Evolutionary conservation across 1,140 invertebrate species (phyloP).

Genomic region (Hermetia illucens): DNA sequence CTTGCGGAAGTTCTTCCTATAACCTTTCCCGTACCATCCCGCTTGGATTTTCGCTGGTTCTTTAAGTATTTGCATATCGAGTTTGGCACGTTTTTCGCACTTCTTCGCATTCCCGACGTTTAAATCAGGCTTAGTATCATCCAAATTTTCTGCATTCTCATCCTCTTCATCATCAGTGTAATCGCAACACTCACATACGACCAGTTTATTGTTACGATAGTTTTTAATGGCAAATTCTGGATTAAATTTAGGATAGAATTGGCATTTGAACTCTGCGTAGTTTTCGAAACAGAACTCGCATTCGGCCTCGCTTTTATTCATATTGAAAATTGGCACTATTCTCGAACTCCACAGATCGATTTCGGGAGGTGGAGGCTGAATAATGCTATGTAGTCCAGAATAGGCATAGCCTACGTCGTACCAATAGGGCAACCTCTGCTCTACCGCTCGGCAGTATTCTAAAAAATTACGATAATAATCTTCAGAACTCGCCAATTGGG

Average conservation of each 20-base stretch:
- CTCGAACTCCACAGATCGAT: conserved; percentile 27
- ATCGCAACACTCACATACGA: conserved; percentile 42
- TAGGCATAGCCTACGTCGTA: conserved; percentile 40
- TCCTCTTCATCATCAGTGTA: conserved; percentile 32
- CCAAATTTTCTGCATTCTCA: conserved; percentile 30
- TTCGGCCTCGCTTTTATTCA: conserved; percentile 26
- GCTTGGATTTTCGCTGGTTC: conserved; percentile 32
- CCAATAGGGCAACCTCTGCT: conserved; percentile 17
- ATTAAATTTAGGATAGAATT: conserved; percentile 36
- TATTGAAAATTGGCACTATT: conserved; percentile 25
- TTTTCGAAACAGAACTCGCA: conserved; percentile 39
- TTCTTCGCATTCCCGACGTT: conserved; percentile 13
- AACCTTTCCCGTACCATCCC: conserved; percentile 44
- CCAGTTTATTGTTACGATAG: conserved; percentile 32
- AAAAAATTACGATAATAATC: conserved; percentile 4
- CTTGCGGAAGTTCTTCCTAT: conserved; percentile 33
- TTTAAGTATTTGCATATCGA: conserved; percentile 11
- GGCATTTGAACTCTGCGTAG: conserved; percentile 36
- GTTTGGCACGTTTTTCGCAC: conserved; percentile 11
- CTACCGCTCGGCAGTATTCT: conserved; percentile 1
- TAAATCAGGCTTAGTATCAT: conserved; percentile 27
- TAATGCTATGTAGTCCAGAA: conserved; percentile 46
- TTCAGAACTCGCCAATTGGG: background rate
- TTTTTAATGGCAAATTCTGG: conserved; percentile 21
- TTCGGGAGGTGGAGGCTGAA: conserved; percentile 35